A percentile compares a stretch with the other conserved stretches of the same genome.
Conservation (phyloP, 2,888 invertebrate species). For the Plutella xylostella region DNA sequence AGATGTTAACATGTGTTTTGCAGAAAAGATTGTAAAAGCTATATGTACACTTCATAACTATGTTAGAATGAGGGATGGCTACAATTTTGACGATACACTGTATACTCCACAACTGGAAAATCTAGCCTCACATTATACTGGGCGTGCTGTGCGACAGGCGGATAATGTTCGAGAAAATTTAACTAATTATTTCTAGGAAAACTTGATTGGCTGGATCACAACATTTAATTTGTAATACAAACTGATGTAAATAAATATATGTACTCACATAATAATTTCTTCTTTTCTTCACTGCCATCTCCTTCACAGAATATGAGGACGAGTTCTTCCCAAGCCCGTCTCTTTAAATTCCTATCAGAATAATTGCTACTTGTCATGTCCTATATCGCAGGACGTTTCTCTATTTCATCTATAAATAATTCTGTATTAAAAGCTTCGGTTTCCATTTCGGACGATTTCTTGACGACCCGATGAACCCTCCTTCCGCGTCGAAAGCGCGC, state of each 20-base stretch:
- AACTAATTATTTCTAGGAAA: too few species aligned
- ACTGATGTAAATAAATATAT: too few species aligned
- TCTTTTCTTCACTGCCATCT: background rate
- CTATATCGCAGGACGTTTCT: slow-evolving; percentile 18
- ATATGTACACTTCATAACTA: slow-evolving; percentile 17
- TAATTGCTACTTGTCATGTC: slow-evolving; percentile 19
- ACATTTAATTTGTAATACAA: too few species aligned
- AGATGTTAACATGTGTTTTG: slow-evolving; percentile 15
- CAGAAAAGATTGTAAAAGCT: slow-evolving; percentile 19
- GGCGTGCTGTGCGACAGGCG: too few species aligned
- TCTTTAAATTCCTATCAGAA: background rate
- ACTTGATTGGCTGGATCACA: too few species aligned
- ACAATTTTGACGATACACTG: background rate
- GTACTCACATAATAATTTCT: background rate
- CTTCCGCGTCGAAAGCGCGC: too few species aligned
- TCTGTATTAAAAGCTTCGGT: slow-evolving; percentile 1
- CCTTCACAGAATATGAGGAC: slow-evolving; percentile 1
- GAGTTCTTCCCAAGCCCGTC: slow-evolving; percentile 1
- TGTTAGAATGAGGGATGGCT: slow-evolving; percentile 18
- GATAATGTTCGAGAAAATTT: too few species aligned
- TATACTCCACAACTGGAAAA: too few species aligned
- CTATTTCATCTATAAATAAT: slow-evolving; percentile 12
- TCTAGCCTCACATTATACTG: too few species aligned
- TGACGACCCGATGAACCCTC: background rate
- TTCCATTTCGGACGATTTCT: background rate